These are phyloP conservation scores for Eubucco bourcierii DNA, from an alignment of 2,113 vertebrate genomes.

Conservation along the genomic window DNA sequence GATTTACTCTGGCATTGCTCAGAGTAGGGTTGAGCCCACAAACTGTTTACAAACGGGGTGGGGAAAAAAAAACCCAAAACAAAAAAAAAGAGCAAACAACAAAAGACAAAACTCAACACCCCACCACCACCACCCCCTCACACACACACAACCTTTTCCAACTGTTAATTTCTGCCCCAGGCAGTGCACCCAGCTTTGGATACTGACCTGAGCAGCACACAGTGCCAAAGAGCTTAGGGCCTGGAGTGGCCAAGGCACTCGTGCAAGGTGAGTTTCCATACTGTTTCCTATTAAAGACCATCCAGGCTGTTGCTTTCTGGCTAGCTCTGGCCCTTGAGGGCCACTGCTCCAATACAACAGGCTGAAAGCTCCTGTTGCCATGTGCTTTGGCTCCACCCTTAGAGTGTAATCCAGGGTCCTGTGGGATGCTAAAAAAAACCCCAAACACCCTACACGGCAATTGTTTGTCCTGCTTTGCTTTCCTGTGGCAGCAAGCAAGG, in stretches of 20 bases:
- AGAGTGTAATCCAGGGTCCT: neutral
- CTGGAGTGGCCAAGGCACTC: neutral
- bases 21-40: neutral
- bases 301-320: neutral
- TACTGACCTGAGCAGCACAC: fast-evolving
- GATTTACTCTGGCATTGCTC: neutral
- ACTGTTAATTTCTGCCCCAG: neutral
- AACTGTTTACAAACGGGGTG: too few species aligned
- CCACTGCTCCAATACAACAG: neutral
- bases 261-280: neutral
- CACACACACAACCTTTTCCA: neutral
- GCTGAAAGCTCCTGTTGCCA: neutral
- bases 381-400: neutral
- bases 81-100: too few species aligned
- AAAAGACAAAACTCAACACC: too few species aligned
- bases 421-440: neutral
- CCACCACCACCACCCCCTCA: too few species aligned
- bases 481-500: neutral
- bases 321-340: neutral
- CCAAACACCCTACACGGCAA: fast-evolving
- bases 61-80: too few species aligned
- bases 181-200: neutral
- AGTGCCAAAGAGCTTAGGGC: neutral
- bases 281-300: neutral
- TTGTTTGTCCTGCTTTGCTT: neutral